Evolutionary conservation across 1,140 invertebrate genomes (phyloP), one percentile per base, ranked within the genome.

Genomic region (Trichoplusia ni): DNA sequence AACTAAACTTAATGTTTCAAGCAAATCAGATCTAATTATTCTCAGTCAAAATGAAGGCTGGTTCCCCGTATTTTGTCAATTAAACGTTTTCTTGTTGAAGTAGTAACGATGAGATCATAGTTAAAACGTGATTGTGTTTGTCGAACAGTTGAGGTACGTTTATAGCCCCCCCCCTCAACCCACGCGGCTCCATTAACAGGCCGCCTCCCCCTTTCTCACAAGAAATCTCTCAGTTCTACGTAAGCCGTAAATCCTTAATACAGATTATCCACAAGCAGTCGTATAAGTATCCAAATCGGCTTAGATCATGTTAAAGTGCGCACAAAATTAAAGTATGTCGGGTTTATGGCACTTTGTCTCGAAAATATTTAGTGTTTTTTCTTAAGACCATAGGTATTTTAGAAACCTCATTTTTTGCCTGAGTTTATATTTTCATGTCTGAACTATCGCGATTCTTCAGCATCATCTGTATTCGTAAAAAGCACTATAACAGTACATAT

Each of bases 111-210:
- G 58, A 67, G 65, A 62, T 65, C 58, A 59, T 59, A 62, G 56
- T 64, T 68, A 16, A 65, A 65, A 21, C 65, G 63, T 68, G 61
- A 72, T 72, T 68, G 62, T 65, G 65, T 72, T 68, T 68, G 69
- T 58, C 27, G 61, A 68, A 51, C 62, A 31, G 37, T 68, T 58
- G 46, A 59, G 54, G 56, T 54, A 53, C 54, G 23, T 33, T 47
- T 33, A 9, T 18, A 16, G 31, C 21, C 13, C 19, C 19, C 9
- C 11, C 29, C 8, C 40, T 23, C 9, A 19, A 29, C 31, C n/a
- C 53, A 31, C 42, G 42, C 40, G 19, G 21, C 25, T 47, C 21
- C 4, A 35, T 65, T 29, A 51, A 25, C 16, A 53, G 29, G 31
- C 46, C 54, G 19, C 67, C 38, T 44, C 21, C 14, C 64, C 14